These are phyloP conservation scores for Pagrus major DNA, from an alignment of 2,113 vertebrate genomes.

Conservation along the genomic window DNA sequence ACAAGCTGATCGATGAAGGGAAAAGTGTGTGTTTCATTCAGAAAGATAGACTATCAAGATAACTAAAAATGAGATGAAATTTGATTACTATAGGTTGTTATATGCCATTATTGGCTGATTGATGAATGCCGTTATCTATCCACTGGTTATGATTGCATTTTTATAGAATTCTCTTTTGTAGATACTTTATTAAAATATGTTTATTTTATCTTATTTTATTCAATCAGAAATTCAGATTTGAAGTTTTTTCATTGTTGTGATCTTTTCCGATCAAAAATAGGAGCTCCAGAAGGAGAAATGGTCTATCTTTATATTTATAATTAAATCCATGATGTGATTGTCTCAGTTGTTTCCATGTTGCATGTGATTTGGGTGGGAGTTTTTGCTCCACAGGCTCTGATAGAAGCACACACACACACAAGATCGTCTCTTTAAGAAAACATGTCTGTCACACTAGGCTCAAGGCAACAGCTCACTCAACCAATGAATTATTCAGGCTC, in stretches of 20 bases:
- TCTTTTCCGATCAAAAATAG: neutral
- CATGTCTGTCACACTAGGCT: constrained; percentile 59
- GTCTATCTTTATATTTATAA: neutral
- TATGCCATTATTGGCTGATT: neutral
- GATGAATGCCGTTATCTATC: neutral
- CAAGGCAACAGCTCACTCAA: constrained; percentile 65
- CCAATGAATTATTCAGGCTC: constrained; percentile 83
- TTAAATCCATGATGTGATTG: constrained; percentile 8
- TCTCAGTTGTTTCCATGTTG: constrained; percentile 4
- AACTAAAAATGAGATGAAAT: neutral
- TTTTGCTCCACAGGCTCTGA: constrained; percentile 19
- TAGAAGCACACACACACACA: constrained; percentile 22
- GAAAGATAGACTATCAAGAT: neutral
- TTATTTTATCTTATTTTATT: neutral
- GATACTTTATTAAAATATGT: neutral
- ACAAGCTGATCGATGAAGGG: neutral
- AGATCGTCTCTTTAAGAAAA: constrained; percentile 73
- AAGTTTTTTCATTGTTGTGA: too few species aligned
- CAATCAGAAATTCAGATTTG: neutral
- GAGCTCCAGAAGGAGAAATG: neutral
- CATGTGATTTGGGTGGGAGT: neutral
- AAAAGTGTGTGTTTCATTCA: neutral
- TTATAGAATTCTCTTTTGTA: neutral
- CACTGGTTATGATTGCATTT: neutral
- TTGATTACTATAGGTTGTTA: too few species aligned